Percentiles rank a stretch among this genome's conserved stretches.
phyloP scores from a whole-genome alignment of 2,888 invertebrate genomes.

The Acleris emargana region DNA sequence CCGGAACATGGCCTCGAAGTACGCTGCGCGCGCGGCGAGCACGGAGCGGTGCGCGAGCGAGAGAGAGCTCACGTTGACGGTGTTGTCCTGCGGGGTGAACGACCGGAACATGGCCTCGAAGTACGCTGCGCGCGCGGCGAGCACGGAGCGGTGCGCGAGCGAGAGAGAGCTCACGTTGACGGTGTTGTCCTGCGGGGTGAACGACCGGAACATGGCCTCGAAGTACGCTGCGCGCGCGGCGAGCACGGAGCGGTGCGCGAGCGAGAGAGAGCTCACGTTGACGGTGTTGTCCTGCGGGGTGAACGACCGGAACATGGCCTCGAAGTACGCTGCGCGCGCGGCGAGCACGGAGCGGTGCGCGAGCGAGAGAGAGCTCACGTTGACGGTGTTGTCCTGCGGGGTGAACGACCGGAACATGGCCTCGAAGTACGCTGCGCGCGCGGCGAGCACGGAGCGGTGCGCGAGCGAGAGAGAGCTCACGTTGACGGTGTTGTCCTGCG shows the following conservation, averaged over 20 bases:
- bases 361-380: constrained; percentile 84
- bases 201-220: constrained; percentile 97
- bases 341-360: constrained; percentile 96
- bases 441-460: constrained; percentile 95
- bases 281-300: constrained; percentile 95
- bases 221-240: constrained; percentile 97
- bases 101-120: constrained; percentile 98
- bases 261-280: constrained; percentile 85
- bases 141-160: constrained; percentile 93
- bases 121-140: constrained; percentile 95
- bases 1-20: constrained; percentile 98
- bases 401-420: constrained; percentile 98
- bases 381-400: constrained; percentile 93
- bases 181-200: constrained; percentile 94
- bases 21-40: constrained; percentile 94
- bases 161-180: constrained; percentile 88
- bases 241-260: constrained; percentile 94
- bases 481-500: constrained; percentile 92
- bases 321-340: constrained; percentile 96
- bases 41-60: constrained; percentile 94
- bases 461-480: constrained; percentile 86
- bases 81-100: constrained; percentile 94
- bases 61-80: constrained; percentile 88
- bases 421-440: constrained; percentile 96
- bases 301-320: constrained; percentile 97